Evolutionary conservation across 2,888 invertebrate species (phyloP).

Genomic region (Lysandra bellargus): DNA sequence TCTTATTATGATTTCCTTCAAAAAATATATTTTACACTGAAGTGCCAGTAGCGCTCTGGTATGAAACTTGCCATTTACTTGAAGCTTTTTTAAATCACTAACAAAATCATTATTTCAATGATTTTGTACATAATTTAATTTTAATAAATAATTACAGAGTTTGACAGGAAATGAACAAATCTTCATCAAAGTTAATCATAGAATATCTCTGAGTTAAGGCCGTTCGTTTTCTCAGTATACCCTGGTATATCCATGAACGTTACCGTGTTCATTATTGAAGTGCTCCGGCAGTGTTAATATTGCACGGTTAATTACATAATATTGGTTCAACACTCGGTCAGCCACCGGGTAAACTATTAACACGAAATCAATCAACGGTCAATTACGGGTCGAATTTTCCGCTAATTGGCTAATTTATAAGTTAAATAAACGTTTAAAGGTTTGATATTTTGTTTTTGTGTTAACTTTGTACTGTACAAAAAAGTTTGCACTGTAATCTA

Average conservation of each 20-base stretch:
- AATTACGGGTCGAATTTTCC: background rate
- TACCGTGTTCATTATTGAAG: background rate
- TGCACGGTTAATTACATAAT: conserved; percentile 1
- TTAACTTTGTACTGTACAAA: background rate
- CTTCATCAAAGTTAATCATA: too few species aligned
- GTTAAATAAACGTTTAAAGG: background rate
- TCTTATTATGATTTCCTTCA: background rate
- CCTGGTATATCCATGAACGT: background rate
- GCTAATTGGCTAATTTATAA: conserved; percentile 2
- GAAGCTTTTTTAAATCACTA: background rate
- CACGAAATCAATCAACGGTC: conserved; percentile 9
- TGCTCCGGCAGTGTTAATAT: background rate
- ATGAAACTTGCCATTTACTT: background rate
- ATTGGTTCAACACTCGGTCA: background rate
- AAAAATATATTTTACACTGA: background rate
- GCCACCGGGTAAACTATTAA: conserved; percentile 1
- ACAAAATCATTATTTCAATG: background rate
- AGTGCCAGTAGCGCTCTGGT: background rate
- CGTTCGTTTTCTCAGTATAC: too few species aligned
- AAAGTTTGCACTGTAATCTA: too few species aligned
- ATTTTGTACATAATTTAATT: too few species aligned
- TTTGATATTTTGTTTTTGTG: background rate
- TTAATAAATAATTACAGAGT: too few species aligned
- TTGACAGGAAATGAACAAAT: background rate
- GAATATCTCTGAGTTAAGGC: too few species aligned